Base-by-base conservation (phyloP, 2,113 vertebrate genomes). In the Clarias gariepinus region DNA sequence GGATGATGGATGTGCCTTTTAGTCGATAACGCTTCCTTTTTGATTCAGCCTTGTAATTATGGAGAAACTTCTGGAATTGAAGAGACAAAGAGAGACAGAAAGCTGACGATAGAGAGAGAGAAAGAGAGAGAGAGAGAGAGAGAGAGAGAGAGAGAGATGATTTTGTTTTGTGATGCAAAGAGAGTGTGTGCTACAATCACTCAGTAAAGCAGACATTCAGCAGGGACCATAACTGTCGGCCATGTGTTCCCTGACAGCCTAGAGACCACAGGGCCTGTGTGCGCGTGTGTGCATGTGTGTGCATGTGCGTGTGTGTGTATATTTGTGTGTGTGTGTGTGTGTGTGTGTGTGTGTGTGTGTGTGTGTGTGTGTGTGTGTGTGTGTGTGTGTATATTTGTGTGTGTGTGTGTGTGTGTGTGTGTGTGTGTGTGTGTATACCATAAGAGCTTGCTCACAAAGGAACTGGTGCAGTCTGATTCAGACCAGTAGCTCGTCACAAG, bases 401-500 rank as follows among this genome's bases (percentile, higher is more conserved):
- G 36, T 4, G 36, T 25, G 19, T 47, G 36, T 15, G 41, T 4
- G 47, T 52, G 73, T 85, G 13, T 83, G 73, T 74, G 84, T n/a
- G 68, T 82, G 69, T 63, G 87, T 87, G 73, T 87, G 64, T 89
- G 84, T 83, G 83, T 77, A 82, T 86, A 23, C 30, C 63, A 57
- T 66, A 28, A 84, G 52, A 64, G 83, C 81, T 69, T 81, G 79
- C 66, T 77, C 87, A 81, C 83, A 85, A 83, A 76, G 87, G 86
- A 89, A 21, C 87, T 82, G 83, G 74, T 91, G 91, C 55, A 3
- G 87, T 71, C 87, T 89, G 89, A 92, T 92, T 91, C 87, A 89
- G 88, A 90, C 89, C 88, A 82, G n/a, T 93, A 91, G 88, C 89
- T 92, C 90, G 28, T 90, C 88, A 69, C 85, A 90, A 85, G 64